Evolutionary conservation across 2,797 vertebrate species (phyloP).

Genomic region (Scarus forsteni): DNA sequence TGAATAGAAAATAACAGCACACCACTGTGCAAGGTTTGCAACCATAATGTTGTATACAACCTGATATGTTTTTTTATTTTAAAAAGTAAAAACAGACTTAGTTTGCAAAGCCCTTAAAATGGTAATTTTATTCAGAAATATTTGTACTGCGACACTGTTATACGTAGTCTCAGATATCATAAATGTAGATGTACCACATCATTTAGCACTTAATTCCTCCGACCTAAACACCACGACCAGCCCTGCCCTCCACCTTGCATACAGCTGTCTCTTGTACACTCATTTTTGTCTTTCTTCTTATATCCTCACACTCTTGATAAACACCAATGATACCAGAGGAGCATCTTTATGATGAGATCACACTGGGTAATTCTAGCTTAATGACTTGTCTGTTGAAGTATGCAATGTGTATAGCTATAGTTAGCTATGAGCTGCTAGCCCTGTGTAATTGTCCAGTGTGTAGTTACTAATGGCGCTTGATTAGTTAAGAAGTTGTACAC

Average conservation of each 20-base stretch:
- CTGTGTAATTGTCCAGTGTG: neutral
- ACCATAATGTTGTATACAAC: conserved; percentile 12
- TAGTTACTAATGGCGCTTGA: conserved; percentile 20
- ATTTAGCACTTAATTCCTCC: neutral
- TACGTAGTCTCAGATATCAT: conserved; percentile 13
- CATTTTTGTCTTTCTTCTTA: conserved; percentile 47
- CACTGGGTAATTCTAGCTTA: conserved; percentile 62
- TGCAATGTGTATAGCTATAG: conserved; percentile 23
- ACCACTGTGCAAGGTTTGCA: neutral
- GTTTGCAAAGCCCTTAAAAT: too few relatives aligned
- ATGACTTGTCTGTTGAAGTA: conserved; percentile 22
- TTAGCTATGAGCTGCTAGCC: conserved; percentile 22
- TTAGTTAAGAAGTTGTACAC: conserved; percentile 27
- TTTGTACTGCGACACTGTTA: neutral
- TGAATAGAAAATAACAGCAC: too few relatives aligned
- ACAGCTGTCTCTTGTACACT: conserved; percentile 18
- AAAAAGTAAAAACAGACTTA: too few relatives aligned
- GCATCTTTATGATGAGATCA: conserved; percentile 67
- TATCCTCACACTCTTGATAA: conserved; percentile 45
- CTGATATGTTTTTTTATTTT: too few relatives aligned
- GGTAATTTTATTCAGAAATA: too few relatives aligned
- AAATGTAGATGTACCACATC: conserved; percentile 33
- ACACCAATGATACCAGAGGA: conserved; percentile 58
- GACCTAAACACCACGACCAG: neutral
- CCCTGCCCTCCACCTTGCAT: neutral